These are phyloP conservation scores for Lissonota sp. DNA, from an alignment of 2,888 invertebrate genomes.

Conservation along the genomic window DNA sequence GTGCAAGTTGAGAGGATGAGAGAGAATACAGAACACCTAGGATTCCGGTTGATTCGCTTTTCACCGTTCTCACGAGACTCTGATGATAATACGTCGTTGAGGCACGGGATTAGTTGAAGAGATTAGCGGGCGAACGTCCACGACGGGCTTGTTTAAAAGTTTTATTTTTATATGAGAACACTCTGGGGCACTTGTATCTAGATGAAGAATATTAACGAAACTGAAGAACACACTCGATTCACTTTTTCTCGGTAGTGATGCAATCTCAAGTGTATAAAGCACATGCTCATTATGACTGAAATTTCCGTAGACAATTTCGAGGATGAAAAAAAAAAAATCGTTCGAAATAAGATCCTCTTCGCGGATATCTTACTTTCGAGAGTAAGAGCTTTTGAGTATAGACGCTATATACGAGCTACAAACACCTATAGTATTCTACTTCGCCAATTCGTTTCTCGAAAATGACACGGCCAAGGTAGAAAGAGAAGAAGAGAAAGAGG, in stretches of 20 bases:
- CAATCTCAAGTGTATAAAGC: conserved; percentile 17
- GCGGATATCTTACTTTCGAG: conserved; percentile 3
- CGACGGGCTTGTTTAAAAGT: conserved; percentile 40
- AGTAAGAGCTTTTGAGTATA: conserved; percentile 6
- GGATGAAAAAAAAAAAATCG: conserved; percentile 20
- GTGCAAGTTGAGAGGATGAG: conserved; percentile 19
- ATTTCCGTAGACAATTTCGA: conserved; percentile 21
- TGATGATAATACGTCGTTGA: conserved; percentile 62
- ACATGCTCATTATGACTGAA: conserved; percentile 31
- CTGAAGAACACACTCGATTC: conserved; percentile 34
- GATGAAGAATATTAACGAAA: conserved; percentile 24
- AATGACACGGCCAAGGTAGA: conserved; percentile 57
- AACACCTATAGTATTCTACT: not conserved
- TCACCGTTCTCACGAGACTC: conserved; percentile 48
- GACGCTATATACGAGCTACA: not conserved
- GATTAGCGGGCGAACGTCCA: conserved; percentile 39
- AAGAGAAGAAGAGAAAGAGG: not conserved
- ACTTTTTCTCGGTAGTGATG: conserved; percentile 21
- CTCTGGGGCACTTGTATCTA: not conserved
- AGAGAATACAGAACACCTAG: conserved; percentile 10
- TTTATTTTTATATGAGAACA: conserved; percentile 50
- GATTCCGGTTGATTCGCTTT: conserved; percentile 56
- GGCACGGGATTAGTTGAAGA: conserved; percentile 57
- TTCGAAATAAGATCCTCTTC: conserved; percentile 40
- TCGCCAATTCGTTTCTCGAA: conserved; percentile 67